These are phyloP conservation scores for Gymnothorax reevesii DNA, from an alignment of 2,797 vertebrate species.

Conservation along the genomic window DNA sequence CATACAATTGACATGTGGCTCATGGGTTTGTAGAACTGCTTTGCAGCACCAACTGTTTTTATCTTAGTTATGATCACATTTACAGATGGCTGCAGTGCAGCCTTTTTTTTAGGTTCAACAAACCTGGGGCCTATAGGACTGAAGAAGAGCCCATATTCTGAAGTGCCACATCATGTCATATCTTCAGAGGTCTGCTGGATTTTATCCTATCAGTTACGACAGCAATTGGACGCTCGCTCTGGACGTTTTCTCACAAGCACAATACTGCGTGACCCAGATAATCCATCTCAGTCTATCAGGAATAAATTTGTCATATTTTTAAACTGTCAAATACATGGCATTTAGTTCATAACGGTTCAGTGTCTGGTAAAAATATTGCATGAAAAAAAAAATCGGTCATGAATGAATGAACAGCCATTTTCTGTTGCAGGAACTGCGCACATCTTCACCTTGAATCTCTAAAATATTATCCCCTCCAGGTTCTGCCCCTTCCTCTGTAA, in stretches of 20 bases:
- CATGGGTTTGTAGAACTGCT: background rate
- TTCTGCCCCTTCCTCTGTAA: slow-evolving; percentile 38
- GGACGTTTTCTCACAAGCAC: background rate
- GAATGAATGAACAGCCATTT: background rate
- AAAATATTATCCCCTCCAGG: slow-evolving; percentile 25
- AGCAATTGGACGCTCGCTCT: slow-evolving; percentile 23
- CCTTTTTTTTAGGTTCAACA: background rate
- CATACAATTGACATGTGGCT: background rate
- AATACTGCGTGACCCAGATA: slow-evolving; percentile 25
- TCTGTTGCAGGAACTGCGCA: background rate
- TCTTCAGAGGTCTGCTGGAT: background rate
- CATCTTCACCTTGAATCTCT: slow-evolving; percentile 29
- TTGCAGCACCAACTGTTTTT: background rate
- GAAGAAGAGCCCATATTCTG: background rate
- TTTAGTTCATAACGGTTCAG: background rate
- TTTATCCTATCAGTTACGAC: slow-evolving; percentile 12
- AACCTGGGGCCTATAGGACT: background rate
- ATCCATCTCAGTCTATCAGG: background rate
- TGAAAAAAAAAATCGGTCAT: background rate
- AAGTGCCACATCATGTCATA: background rate
- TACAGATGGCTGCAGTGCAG: background rate
- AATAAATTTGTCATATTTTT: background rate
- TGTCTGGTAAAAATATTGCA: background rate
- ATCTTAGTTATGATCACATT: background rate
- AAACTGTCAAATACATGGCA: too few species aligned